Conservation (phyloP, 92 coral and sea anemone genomes). For the Porites lobata region DNA sequence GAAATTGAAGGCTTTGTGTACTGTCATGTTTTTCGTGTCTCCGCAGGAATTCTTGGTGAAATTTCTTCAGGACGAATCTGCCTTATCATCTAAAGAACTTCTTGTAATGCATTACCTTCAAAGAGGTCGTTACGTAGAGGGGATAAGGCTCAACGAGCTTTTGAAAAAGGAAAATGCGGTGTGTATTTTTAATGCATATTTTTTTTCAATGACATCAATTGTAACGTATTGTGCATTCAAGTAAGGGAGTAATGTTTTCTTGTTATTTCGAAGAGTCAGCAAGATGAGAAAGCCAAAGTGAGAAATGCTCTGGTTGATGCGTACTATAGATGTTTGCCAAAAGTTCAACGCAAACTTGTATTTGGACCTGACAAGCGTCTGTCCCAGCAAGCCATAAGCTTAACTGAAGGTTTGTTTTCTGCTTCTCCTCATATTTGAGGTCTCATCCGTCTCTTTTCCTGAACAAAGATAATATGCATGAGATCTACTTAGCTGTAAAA, state of each 20-base stretch:
- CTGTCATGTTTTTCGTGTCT: not conserved
- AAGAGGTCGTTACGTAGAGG: constrained; percentile 90
- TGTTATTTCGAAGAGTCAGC: constrained; percentile 60
- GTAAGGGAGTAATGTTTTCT: not conserved
- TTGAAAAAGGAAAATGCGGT: constrained; percentile 83
- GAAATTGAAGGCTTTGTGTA: too few relatives aligned
- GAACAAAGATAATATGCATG: too few relatives aligned
- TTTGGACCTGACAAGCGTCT: constrained; percentile 74
- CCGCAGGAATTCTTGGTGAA: constrained; percentile 80
- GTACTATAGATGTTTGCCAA: constrained; percentile 86
- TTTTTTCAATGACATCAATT: not conserved
- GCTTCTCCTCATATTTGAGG: too few relatives aligned
- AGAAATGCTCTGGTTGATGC: constrained; percentile 92
- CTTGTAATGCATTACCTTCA: constrained; percentile 96
- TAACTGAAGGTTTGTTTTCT: constrained; percentile 73
- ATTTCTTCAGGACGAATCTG: constrained; percentile 80
- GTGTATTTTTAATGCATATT: not conserved
- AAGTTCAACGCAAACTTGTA: constrained; percentile 87
- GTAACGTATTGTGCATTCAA: not conserved
- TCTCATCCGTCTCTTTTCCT: not conserved
- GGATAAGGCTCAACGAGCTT: constrained; percentile 87
- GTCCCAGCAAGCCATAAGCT: constrained; percentile 43
- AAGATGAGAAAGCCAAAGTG: constrained; percentile 90
- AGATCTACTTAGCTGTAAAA: too few relatives aligned
- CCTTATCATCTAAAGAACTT: constrained; percentile 84